Conservation (phyloP, 1,140 invertebrate genomes). For the Drosophila obscura region DNA sequence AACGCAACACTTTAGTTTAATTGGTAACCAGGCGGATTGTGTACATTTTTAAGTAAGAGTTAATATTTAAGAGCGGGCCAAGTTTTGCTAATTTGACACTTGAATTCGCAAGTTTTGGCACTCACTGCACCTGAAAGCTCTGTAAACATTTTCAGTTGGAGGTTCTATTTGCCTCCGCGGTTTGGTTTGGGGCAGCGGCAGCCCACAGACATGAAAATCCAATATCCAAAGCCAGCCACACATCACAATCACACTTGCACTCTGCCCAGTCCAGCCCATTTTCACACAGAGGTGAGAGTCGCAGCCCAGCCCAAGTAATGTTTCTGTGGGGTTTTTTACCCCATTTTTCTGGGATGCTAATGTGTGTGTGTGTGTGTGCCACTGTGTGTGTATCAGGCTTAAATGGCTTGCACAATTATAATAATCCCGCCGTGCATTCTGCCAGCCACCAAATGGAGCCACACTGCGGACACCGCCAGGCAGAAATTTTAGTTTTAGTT, state of each 20-base stretch:
- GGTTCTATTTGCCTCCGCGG: conserved; percentile 32
- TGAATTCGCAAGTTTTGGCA: conserved; percentile 38
- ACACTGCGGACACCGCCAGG: conserved; percentile 18
- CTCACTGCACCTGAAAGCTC: conserved; percentile 43
- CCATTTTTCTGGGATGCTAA: not conserved
- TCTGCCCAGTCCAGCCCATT: too few species aligned
- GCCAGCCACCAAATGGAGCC: conserved; percentile 25
- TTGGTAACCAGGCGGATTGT: conserved; percentile 70
- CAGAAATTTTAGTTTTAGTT: not conserved
- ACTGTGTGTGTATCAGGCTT: conserved; percentile 49
- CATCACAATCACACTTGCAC: conserved; percentile 36
- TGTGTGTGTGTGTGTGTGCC: conserved; percentile 20
- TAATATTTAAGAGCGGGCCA: conserved; percentile 62
- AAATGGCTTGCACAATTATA: conserved; percentile 70
- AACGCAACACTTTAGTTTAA: conserved; percentile 75
- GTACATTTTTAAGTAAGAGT: conserved; percentile 80
- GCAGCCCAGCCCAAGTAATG: not conserved
- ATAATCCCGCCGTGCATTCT: conserved; percentile 40
- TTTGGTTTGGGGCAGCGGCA: not conserved
- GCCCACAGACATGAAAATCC: conserved; percentile 50
- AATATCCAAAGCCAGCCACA: conserved; percentile 64
- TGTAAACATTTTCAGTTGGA: conserved; percentile 32
- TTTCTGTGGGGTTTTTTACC: conserved; percentile 16
- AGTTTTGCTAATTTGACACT: conserved; percentile 68
- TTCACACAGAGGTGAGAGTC: not conserved